Evolutionary conservation across 2,888 invertebrate species (phyloP), one percentile per base, ranked within the genome.

Genomic region (Pandemis corylana): DNA sequence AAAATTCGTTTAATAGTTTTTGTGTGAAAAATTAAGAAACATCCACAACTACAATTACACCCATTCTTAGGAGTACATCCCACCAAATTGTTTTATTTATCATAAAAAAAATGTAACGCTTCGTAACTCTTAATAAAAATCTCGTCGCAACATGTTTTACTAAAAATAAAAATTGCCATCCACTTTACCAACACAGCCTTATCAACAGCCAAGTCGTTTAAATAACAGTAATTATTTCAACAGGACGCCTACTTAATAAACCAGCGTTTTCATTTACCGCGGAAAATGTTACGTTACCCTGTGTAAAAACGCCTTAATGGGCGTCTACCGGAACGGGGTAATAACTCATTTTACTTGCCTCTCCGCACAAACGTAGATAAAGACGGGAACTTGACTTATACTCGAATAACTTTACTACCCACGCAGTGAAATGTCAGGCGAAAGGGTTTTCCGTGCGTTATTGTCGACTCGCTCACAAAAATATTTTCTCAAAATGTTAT

Each of bases 381-480:
- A 71, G 71, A 71, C 61, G 68, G 61, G 2, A 71, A 65, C 64
- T 56, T 71, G 64, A 64, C 71, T 71, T 71, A 65, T 56, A 64
- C 41, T 53, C 12, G 12, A 59, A 28, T 28, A n/a, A 44, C 44
- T 71, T 65, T 28, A 71, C 44, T 20, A 28, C 56, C 64, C 7
- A 41, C 56, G 59, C 59, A 56, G 65, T 41, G 41, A 68, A 70
- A 41, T 66, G 5, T 41, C 20, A n/a, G 36, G 12, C 42, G 53
- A 62, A 62, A 36, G 68, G 68, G 61, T 68, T 69, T 46, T 69
- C 36, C 2, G 36, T n/a, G 10, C 49, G 49, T 36, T 49, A 20
- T 36, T 36, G n/a, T 13, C 42, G n/a, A 12, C 41, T 9, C 12
- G 41, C 42, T 36, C n/a, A 13, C 41, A 59, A 20, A 28, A 59